These are phyloP conservation scores for Columba janthina DNA, from an alignment of 2,113 vertebrate genomes.

Conservation along the genomic window DNA sequence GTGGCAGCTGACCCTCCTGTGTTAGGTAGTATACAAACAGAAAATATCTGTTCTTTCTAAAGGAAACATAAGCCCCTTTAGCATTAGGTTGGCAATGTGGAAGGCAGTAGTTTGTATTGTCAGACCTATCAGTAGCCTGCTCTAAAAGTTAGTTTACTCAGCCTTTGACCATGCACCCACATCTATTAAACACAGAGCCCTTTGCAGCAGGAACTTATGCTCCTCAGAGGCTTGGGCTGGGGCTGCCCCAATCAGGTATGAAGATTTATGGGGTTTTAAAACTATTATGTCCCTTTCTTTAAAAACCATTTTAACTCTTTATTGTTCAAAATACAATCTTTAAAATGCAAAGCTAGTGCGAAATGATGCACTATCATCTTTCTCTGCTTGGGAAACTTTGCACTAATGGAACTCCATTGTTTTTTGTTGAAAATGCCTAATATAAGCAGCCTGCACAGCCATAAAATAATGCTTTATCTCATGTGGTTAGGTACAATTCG, in stretches of 20 bases:
- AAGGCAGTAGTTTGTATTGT: background rate
- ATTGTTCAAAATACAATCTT: background rate
- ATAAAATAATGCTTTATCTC: constrained; percentile 25
- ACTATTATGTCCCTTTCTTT: background rate
- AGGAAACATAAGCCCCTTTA: background rate
- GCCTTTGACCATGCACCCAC: background rate
- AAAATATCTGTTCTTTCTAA: constrained; percentile 29
- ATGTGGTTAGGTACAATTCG: background rate
- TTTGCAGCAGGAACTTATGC: background rate
- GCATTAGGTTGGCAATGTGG: background rate
- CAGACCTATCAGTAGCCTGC: background rate
- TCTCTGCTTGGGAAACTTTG: background rate
- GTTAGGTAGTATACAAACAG: constrained; percentile 14
- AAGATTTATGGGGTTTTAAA: background rate
- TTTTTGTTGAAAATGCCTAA: constrained; percentile 27
- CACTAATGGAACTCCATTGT: constrained; percentile 30
- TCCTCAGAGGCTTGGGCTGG: background rate
- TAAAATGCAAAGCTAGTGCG: background rate
- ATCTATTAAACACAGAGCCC: background rate
- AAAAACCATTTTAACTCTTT: background rate
- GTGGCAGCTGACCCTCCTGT: constrained; percentile 27
- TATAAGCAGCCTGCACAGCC: constrained; percentile 3
- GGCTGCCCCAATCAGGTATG: background rate
- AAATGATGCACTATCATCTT: background rate
- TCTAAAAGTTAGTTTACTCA: background rate